Conservation (phyloP, 2,797 vertebrate genomes). For the Syngnathus acus region DNA sequence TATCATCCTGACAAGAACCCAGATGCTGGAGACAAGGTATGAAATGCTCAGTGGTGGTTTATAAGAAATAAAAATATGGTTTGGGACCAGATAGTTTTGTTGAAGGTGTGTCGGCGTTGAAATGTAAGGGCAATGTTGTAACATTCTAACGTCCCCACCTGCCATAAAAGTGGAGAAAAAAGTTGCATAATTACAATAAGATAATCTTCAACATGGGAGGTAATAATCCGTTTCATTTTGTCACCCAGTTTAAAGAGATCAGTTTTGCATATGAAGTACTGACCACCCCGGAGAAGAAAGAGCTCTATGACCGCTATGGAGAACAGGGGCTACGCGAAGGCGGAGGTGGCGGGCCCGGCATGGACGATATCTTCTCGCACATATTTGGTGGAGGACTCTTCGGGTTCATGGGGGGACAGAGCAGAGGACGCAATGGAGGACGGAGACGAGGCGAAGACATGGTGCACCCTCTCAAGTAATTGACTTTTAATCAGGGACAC, state of each 20-base stretch:
- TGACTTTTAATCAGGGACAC: constrained; percentile 13
- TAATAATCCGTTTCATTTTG: neutral
- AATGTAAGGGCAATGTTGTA: neutral
- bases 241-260: constrained; percentile 94
- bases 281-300: constrained; percentile 94
- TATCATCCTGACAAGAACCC: constrained; percentile 98
- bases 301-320: constrained; percentile 94
- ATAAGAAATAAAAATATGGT: neutral
- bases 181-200: neutral
- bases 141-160: neutral
- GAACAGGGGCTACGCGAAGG: constrained; percentile 97
- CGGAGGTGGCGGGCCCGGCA: constrained; percentile 86
- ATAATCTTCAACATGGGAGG: neutral
- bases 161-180: neutral
- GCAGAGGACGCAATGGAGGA: constrained; percentile 81
- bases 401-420: constrained; percentile 93
- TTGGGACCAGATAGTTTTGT: neutral
- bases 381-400: constrained; percentile 98
- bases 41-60: constrained; percentile 10
- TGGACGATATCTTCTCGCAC: constrained; percentile 99
- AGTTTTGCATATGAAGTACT: constrained; percentile 98
- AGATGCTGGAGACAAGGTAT: constrained; percentile 95
- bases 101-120: neutral
- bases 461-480: constrained; percentile 97
- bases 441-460: constrained; percentile 96